Base-by-base conservation (phyloP, 1,140 invertebrate species). In the Meloidogyne chitwoodi region DNA sequence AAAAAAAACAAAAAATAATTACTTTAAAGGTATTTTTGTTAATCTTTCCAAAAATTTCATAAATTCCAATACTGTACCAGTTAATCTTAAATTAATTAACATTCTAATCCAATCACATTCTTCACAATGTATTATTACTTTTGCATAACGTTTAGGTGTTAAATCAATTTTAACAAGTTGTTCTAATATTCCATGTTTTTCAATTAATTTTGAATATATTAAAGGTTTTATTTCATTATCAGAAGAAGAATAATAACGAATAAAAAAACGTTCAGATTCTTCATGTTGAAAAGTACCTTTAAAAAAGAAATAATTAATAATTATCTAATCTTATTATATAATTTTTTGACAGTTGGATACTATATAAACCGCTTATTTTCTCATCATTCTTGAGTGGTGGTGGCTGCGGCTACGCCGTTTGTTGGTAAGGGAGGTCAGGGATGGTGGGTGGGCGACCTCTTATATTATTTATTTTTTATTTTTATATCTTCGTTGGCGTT, bases 201-300 rank as follows among this genome's bases (percentile, higher is more conserved):
- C 64, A 24, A 78, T 31, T 16, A 78, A 66, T 27, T 56, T 16
- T 10, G 79, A 38, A 34, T 76, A 78, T n/a, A 75, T 19, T 22
- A 44, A 11, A 3, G 75, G 75, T 77, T 76, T 74, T 14, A 56
- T 41, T 44, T 64, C 63, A 38, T 48, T 19, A 16, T 48, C 16
- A 19, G 4, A 31, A 38, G 26, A 34, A 19, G 70, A 38, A 65
- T 78, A 78, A 61, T 69, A 78, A 41, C 77, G 75, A 38, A 78
- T 76, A 61, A 78, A 79, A 31, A 78, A 75, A 26, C 77, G 77
- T 61, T 78, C 77, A 27, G 73, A 68, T 61, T 78, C 77, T 38
- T 70, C 68, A 41, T 64, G 63, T 67, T 75, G 73, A 65, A 14
- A 12, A n/a, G 16, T 34, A 27, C 64, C 71, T 73, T 44, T 31